Percentiles rank a stretch among this genome's conserved stretches.
These are phyloP conservation scores for Chelidonichthys spinosus DNA, from an alignment of 2,797 vertebrate species.

Conservation along the genomic window DNA sequence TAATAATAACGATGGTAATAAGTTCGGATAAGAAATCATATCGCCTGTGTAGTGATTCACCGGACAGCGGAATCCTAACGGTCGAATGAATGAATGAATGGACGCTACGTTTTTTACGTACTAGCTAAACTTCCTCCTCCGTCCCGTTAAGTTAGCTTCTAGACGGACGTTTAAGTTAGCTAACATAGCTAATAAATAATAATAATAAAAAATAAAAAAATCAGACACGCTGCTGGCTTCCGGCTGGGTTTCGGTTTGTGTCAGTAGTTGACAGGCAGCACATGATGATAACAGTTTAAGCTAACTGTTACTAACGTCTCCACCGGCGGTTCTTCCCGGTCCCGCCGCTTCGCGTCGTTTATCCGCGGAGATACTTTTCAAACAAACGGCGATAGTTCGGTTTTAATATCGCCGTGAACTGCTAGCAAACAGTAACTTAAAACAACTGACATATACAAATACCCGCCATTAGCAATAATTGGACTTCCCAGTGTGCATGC, in stretches of 20 bases:
- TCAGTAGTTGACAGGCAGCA: constrained; percentile 33
- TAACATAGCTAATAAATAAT: constrained; percentile 28
- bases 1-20: constrained; percentile 5
- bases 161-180: not conserved
- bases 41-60: not conserved
- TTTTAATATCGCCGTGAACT: not conserved
- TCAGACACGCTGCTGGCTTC: constrained; percentile 19
- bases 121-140: constrained; percentile 25
- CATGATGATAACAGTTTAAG: constrained; percentile 41
- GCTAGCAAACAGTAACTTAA: constrained; percentile 6
- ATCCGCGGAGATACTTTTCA: not conserved
- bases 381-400: not conserved
- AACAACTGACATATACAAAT: constrained; percentile 60
- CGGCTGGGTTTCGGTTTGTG: constrained; percentile 41
- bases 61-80: not conserved
- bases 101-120: constrained; percentile 9
- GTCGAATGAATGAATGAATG: constrained; percentile 33
- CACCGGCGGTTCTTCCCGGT: not conserved
- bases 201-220: too few relatives aligned
- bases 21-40: too few relatives aligned
- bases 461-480: constrained; percentile 80
- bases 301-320: not conserved
- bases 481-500: constrained; percentile 73
- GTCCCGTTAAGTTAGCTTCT: constrained; percentile 22
- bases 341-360: not conserved